Evolutionary conservation across 2,113 vertebrate genomes (phyloP).

Genomic region (Heterotilapia buettikoferi): DNA sequence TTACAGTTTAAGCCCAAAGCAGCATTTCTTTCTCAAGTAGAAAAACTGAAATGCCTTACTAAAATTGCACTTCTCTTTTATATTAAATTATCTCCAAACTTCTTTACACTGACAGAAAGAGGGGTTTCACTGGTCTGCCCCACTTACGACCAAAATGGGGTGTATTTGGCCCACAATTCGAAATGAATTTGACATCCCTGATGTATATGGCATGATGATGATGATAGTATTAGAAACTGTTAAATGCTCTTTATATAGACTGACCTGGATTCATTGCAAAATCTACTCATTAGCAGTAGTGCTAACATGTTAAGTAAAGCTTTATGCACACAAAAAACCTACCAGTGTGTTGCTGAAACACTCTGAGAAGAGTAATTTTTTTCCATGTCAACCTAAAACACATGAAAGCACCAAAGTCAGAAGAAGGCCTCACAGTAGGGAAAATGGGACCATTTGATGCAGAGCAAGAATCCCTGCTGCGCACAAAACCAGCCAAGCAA

Average conservation of each 20-base stretch:
- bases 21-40: not conserved
- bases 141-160: not conserved
- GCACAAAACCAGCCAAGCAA: not conserved
- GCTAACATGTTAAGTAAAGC: not conserved
- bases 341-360: not conserved
- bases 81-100: not conserved
- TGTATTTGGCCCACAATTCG: not conserved
- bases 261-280: not conserved
- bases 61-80: not conserved
- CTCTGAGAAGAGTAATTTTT: fast-evolving
- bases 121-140: not conserved
- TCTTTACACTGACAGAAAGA: not conserved
- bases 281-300: not conserved
- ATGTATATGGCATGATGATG: not conserved
- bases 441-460: not conserved
- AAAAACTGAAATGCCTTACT: not conserved
- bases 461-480: not conserved
- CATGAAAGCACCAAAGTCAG: not conserved
- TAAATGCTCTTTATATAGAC: not conserved
- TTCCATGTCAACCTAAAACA: not conserved
- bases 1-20: not conserved
- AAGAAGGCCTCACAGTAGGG: not conserved
- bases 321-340: not conserved
- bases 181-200: not conserved
- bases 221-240: not conserved